Conservation (phyloP, 1,140 invertebrate species). For the Drosophila rufa region DNA sequence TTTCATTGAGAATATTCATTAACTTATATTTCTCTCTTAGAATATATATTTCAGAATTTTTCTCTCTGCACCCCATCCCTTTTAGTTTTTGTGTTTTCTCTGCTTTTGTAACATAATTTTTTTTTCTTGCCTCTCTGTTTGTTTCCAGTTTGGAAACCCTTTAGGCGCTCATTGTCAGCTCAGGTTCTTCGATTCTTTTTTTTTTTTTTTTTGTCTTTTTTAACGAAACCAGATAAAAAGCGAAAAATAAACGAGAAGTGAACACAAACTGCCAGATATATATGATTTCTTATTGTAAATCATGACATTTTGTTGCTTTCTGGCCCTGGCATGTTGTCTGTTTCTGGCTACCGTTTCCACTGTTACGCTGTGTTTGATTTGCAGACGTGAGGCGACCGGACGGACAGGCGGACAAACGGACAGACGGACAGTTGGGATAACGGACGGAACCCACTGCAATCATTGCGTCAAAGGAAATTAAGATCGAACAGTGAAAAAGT, state of each 20-base stretch:
- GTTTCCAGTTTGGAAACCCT: slow-evolving; percentile 72
- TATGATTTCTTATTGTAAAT: slow-evolving; percentile 81
- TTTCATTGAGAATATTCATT: too few species aligned
- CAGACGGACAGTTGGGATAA: background rate
- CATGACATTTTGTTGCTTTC: slow-evolving; percentile 78
- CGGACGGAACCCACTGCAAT: background rate
- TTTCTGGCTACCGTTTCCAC: slow-evolving; percentile 65
- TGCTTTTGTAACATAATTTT: slow-evolving; percentile 72
- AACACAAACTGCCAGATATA: slow-evolving; percentile 63
- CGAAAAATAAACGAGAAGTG: slow-evolving; percentile 42
- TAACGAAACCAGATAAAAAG: slow-evolving; percentile 45
- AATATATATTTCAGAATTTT: background rate
- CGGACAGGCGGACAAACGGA: background rate
- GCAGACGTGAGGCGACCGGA: background rate
- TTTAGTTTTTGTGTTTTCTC: slow-evolving; percentile 55
- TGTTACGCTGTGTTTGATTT: slow-evolving; percentile 45
- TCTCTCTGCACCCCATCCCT: slow-evolving; percentile 11
- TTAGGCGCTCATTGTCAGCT: slow-evolving; percentile 78
- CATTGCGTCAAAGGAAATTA: background rate
- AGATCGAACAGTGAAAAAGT: background rate
- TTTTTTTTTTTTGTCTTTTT: slow-evolving; percentile 36
- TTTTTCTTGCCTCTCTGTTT: slow-evolving; percentile 41
- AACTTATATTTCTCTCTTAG: too few species aligned
- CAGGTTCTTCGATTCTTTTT: slow-evolving; percentile 52
- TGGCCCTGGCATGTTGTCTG: slow-evolving; percentile 49